Evolutionary conservation across 2,113 vertebrate species (phyloP).

Genomic region (Rhea americana): DNA sequence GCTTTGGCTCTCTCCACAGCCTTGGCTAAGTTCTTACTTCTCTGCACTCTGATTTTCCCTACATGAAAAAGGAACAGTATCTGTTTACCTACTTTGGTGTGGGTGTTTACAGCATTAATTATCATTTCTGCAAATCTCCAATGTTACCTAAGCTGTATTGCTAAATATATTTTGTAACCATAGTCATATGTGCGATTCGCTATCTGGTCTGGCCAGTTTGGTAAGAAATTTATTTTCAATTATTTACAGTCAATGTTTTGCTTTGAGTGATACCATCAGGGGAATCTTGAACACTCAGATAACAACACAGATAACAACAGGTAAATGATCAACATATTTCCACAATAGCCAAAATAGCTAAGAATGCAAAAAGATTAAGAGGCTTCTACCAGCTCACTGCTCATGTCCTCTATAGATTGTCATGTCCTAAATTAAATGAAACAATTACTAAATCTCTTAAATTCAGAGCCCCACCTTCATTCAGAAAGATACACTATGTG

Average conservation of each 20-base stretch:
- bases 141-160: constrained; percentile 50
- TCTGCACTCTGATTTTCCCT: neutral
- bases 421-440: neutral
- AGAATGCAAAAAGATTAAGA: neutral
- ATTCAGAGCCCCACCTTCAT: neutral
- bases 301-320: neutral
- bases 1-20: neutral
- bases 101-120: constrained; percentile 47
- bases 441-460: neutral
- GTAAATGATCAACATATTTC: neutral
- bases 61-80: constrained; percentile 12
- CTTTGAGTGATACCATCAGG: constrained; percentile 2
- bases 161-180: constrained; percentile 58
- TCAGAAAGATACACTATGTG: neutral
- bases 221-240: constrained; percentile 39
- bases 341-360: neutral
- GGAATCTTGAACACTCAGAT: constrained; percentile 8
- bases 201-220: constrained; percentile 37
- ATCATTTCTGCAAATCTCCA: constrained; percentile 40
- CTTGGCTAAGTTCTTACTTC: constrained; percentile 20
- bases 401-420: neutral
- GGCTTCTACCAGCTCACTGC: neutral
- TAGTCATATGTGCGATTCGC: constrained; percentile 15
- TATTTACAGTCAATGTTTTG: constrained; percentile 38
- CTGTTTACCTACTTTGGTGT: constrained; percentile 18